A percentile compares a stretch with the other conserved stretches of the same genome.
These are phyloP conservation scores for Acromyrmex heyeri DNA, from an alignment of 1,140 invertebrate species.

Conservation along the genomic window DNA sequence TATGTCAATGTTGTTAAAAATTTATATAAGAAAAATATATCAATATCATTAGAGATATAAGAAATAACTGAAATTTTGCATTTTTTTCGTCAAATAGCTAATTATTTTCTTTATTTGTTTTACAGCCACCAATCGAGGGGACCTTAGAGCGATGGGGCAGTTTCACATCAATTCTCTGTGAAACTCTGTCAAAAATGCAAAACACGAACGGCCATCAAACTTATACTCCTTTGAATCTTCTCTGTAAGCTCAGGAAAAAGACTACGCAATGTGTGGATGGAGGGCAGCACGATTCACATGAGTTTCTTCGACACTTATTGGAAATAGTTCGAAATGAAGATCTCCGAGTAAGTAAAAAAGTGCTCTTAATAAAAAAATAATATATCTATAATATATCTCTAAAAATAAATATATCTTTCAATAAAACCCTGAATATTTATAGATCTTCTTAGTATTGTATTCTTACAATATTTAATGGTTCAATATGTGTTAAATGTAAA, in stretches of 20 bases:
- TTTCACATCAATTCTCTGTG: slow-evolving; percentile 85
- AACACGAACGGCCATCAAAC: slow-evolving; percentile 86
- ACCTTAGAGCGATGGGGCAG: slow-evolving; percentile 90
- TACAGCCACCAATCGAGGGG: slow-evolving; percentile 89
- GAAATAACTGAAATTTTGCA: not conserved
- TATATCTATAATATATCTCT: no score
- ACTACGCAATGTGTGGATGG: slow-evolving; percentile 95
- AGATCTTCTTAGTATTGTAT: no score
- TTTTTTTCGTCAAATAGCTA: slow-evolving; percentile 33
- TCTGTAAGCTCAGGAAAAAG: slow-evolving; percentile 92
- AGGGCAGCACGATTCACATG: slow-evolving; percentile 98
- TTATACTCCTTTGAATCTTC: slow-evolving; percentile 91
- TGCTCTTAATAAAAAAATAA: not conserved
- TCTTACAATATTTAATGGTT: no score
- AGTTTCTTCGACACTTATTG: slow-evolving; percentile 95
- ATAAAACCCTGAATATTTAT: no score
- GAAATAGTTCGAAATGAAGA: slow-evolving; percentile 91
- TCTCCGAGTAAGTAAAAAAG: slow-evolving; percentile 75
- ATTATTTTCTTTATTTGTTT: slow-evolving; percentile 55
- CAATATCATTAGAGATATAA: not conserved
- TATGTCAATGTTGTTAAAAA: not conserved
- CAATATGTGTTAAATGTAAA: no score
- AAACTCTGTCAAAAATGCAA: slow-evolving; percentile 84
- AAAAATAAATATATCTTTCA: no score
- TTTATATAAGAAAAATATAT: not conserved